Conservation (phyloP, 2,888 invertebrate genomes). For the Ernsta delagoae region DNA sequence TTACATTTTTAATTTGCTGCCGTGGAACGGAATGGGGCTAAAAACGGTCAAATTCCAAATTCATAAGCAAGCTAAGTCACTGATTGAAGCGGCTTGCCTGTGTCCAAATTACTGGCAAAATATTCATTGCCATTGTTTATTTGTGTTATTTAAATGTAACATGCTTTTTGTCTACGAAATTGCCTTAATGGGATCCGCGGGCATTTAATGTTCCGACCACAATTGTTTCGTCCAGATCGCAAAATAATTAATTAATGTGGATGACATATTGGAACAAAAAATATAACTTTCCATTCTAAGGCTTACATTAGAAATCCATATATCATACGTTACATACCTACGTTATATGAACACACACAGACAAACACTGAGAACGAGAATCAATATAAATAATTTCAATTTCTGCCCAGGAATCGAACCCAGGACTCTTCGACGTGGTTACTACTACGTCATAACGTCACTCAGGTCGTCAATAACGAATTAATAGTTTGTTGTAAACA, state of each 20-base stretch:
- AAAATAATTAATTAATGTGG: not conserved
- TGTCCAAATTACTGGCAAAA: slow-evolving; percentile 37
- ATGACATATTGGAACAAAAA: slow-evolving; percentile 11
- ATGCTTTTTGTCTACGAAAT: slow-evolving; percentile 31
- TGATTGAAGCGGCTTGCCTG: slow-evolving; percentile 43
- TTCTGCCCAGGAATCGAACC: no score
- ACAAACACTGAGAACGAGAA: no score
- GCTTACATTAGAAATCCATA: no score
- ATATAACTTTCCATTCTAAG: no score
- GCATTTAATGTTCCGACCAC: slow-evolving; percentile 10
- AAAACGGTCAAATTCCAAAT: slow-evolving; percentile 78
- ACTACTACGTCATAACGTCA: not conserved
- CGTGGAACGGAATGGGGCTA: slow-evolving; percentile 74
- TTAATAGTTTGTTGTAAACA: no score
- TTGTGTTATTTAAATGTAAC: slow-evolving; percentile 34
- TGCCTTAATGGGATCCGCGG: slow-evolving; percentile 22
- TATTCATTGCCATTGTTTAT: slow-evolving; percentile 37
- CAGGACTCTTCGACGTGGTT: no score
- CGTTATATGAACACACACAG: no score
- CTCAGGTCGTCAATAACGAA: not conserved
- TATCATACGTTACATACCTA: no score
- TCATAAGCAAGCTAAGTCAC: slow-evolving; percentile 60
- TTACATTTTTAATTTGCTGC: slow-evolving; percentile 84
- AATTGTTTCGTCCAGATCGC: slow-evolving; percentile 19
- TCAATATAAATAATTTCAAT: no score